Conservation (phyloP, 1,140 invertebrate genomes). For the Marisa cornuarietis region DNA sequence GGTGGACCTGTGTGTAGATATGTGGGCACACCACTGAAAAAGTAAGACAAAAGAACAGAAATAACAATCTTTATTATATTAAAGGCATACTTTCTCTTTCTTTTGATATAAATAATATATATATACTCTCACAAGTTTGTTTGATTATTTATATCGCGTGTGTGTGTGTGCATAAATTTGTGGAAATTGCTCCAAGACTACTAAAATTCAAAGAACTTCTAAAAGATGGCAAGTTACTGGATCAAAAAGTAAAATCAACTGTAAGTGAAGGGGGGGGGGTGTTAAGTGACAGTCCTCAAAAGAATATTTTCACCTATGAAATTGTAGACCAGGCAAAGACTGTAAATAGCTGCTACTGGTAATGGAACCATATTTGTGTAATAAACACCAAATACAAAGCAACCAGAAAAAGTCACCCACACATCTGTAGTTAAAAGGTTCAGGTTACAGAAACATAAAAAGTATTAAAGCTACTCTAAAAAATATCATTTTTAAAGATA, state of each 20-base stretch:
- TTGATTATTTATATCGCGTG: neutral
- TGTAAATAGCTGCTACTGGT: no score
- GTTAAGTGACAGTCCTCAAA: neutral
- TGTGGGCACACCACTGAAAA: slow-evolving; percentile 65
- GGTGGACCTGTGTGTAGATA: slow-evolving; percentile 82
- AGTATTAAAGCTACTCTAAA: no score
- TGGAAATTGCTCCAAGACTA: no score
- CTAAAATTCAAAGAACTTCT: no score
- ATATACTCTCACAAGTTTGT: neutral
- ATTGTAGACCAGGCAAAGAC: no score
- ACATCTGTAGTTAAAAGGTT: no score
- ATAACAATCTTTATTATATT: neutral
- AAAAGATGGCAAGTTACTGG: no score
- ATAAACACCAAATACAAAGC: no score
- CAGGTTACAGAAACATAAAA: no score
- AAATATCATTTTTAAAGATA: no score
- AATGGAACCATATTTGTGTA: no score
- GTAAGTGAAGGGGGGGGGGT: neutral
- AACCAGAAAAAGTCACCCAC: no score
- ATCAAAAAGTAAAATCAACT: neutral
- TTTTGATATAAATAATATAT: neutral
- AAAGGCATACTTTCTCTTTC: neutral
- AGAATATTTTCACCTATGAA: neutral
- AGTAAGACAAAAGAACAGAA: neutral
- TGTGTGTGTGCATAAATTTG: neutral